phyloP scores from a whole-genome alignment of 2,888 invertebrate genomes.

The Drosophila buzzatii region DNA sequence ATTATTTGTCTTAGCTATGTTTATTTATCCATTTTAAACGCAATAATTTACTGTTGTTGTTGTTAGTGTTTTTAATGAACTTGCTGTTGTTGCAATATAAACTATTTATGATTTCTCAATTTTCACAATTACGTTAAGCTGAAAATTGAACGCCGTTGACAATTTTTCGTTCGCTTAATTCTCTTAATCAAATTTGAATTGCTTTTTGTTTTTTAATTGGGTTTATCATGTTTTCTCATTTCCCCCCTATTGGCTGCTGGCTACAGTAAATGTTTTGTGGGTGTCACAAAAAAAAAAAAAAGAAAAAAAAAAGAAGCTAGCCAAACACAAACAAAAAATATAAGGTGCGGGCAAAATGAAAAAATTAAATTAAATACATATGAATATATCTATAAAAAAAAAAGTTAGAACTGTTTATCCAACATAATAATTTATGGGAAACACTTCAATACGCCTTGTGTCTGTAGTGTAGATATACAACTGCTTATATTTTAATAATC shows the following conservation, averaged over 20 bases:
- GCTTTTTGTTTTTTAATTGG: not conserved
- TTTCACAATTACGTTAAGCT: conserved; percentile 17
- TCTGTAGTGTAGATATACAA: not conserved
- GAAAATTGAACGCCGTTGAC: not conserved
- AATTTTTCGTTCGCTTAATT: conserved; percentile 1
- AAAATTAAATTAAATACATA: not conserved
- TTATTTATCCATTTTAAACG: conserved; percentile 20
- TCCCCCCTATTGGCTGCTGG: conserved; percentile 87
- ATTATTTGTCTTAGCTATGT: conserved; percentile 41
- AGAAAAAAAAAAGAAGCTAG: not conserved
- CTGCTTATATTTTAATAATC: conserved; percentile 3
- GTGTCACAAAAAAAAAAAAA: not conserved
- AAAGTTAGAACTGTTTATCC: conserved; percentile 8
- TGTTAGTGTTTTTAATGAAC: conserved; percentile 8
- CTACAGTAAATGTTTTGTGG: not conserved
- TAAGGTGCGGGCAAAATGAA: not conserved
- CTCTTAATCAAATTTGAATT: not conserved
- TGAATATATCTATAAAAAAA: conserved; percentile 15
- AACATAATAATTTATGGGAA: conserved; percentile 16
- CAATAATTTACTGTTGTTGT: conserved; percentile 14
- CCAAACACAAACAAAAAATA: not conserved
- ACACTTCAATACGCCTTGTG: not conserved
- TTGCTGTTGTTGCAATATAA: conserved; percentile 1
- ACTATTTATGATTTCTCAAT: not conserved
- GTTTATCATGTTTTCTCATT: not conserved